Evolutionary conservation across 2,113 vertebrate species (phyloP).

Genomic region (Nesogale talazaci): DNA sequence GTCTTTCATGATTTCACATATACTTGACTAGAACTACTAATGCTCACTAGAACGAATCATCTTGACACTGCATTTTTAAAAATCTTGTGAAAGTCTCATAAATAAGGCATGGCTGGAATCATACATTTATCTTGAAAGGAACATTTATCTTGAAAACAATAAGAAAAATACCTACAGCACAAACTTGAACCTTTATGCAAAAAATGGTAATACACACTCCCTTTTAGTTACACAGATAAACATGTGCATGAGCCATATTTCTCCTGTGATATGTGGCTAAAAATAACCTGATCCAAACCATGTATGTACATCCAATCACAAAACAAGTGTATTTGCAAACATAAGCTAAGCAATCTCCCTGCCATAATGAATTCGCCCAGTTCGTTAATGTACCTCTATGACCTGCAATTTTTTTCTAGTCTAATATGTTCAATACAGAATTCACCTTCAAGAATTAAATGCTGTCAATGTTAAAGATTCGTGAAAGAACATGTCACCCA

Average conservation of each 20-base stretch:
- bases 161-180: slow-evolving; percentile 21
- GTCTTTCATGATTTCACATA: slow-evolving; percentile 57
- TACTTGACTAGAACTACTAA: slow-evolving; percentile 63
- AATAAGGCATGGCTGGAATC: slow-evolving; percentile 57
- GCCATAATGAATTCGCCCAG: neutral
- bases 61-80: slow-evolving; percentile 63
- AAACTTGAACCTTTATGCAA: neutral
- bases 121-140: slow-evolving; percentile 59
- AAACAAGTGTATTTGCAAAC: neutral
- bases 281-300: neutral
- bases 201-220: neutral
- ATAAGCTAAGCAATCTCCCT: neutral
- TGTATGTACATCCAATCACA: neutral
- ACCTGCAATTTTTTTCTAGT: neutral
- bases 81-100: slow-evolving; percentile 43
- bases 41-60: slow-evolving; percentile 70
- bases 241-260: neutral
- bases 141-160: neutral
- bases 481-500: neutral
- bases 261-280: neutral
- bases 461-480: neutral
- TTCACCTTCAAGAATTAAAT: neutral
- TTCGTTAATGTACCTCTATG: neutral
- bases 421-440: slow-evolving; percentile 1
- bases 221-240: neutral